Percentiles rank a stretch among this genome's conserved stretches.
These are phyloP conservation scores for Bembecia ichneumoniformis DNA, from an alignment of 2,888 invertebrate genomes.

Conservation along the genomic window DNA sequence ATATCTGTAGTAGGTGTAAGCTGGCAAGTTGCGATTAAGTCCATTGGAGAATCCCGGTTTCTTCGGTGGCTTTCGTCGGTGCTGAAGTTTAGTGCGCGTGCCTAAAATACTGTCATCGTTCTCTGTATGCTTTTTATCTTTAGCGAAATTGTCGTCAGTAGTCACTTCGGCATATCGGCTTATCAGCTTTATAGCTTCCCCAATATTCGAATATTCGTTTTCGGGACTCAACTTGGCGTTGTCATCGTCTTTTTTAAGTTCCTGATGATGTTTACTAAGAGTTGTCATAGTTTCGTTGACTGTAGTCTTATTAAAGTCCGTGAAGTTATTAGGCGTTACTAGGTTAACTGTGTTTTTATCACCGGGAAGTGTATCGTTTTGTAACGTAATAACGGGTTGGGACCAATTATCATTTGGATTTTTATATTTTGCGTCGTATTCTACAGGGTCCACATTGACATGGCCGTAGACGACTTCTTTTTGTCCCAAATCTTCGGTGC, in stretches of 20 bases:
- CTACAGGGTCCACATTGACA: slow-evolving; percentile 54
- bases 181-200: slow-evolving; percentile 64
- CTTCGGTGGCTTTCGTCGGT: slow-evolving; percentile 48
- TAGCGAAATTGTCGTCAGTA: slow-evolving; percentile 60
- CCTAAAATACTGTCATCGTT: slow-evolving; percentile 53
- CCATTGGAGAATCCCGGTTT: slow-evolving; percentile 27
- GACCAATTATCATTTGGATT: slow-evolving; percentile 16
- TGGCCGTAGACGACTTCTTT: slow-evolving; percentile 61
- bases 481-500: slow-evolving; percentile 46
- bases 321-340: slow-evolving; percentile 12
- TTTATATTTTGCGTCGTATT: slow-evolving; percentile 34
- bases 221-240: slow-evolving; percentile 58
- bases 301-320: slow-evolving; percentile 7
- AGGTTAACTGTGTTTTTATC: slow-evolving; percentile 9
- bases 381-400: slow-evolving; percentile 5
- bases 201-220: slow-evolving; percentile 61
- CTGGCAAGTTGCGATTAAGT: slow-evolving; percentile 15
- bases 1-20: slow-evolving; percentile 42
- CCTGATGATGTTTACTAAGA: slow-evolving; percentile 14
- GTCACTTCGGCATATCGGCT: slow-evolving; percentile 66
- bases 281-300: slow-evolving; percentile 12
- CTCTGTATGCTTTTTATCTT: slow-evolving; percentile 42
- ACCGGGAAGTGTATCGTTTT: neutral
- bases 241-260: slow-evolving; percentile 34
- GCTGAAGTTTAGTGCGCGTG: slow-evolving; percentile 58